Evolutionary conservation across 2,888 invertebrate genomes (phyloP).

Genomic region (Stenodema calcarata): DNA sequence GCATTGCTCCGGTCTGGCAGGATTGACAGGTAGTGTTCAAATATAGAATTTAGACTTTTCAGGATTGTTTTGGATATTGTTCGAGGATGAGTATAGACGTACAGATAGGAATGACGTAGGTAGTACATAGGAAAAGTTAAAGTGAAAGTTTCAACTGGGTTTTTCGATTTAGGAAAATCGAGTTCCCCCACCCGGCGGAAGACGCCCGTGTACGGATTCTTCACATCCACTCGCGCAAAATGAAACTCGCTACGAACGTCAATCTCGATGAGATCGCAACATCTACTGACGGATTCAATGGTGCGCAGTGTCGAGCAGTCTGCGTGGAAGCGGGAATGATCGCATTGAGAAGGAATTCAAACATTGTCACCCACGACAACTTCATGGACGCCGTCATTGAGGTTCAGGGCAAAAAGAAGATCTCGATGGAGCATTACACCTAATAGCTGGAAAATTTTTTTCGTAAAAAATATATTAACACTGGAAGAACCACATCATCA

Average conservation of each 20-base stretch:
- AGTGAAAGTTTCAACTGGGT: no score
- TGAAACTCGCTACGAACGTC: slow-evolving; percentile 94
- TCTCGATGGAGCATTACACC: slow-evolving; percentile 82
- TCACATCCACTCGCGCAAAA: slow-evolving; percentile 98
- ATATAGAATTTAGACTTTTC: no score
- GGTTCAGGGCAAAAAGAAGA: slow-evolving; percentile 99
- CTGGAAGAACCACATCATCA: no score
- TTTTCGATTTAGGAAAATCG: slow-evolving; percentile 95
- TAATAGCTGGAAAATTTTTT: slow-evolving; percentile 11
- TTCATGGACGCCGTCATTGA: slow-evolving; percentile 99
- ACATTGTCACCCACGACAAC: slow-evolving; percentile 95
- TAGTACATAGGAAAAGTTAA: no score
- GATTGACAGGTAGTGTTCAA: slow-evolving; percentile 69
- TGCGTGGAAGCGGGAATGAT: slow-evolving; percentile 99
- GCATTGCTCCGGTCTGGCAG: slow-evolving; percentile 95
- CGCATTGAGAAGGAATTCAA: slow-evolving; percentile 91
- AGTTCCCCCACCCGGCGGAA: slow-evolving; percentile 98
- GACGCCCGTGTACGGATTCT: slow-evolving; percentile 97
- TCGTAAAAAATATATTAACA: no score
- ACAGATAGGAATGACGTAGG: no score
- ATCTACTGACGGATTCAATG: slow-evolving; percentile 99
- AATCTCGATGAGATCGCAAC: slow-evolving; percentile 93
- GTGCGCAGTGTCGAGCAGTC: slow-evolving; percentile 99
- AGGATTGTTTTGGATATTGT: no score
- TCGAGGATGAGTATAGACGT: no score